A percentile compares a stretch with the other conserved stretches of the same genome.
phyloP scores from a whole-genome alignment of 2,113 vertebrate genomes.

The Larimichthys crocea region DNA sequence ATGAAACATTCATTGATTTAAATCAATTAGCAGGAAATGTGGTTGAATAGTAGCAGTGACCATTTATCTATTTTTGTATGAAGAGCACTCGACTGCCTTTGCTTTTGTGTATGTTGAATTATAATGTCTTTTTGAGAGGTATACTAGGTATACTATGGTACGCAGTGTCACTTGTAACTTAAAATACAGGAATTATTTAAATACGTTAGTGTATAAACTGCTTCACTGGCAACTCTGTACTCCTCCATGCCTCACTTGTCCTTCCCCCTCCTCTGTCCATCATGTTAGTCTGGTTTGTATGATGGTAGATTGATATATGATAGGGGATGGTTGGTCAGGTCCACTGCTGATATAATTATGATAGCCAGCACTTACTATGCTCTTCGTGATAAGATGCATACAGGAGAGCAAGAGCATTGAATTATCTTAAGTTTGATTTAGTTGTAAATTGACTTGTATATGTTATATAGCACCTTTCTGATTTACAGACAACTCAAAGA shows the following conservation, averaged over 20 bases:
- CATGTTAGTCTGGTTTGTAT: not conserved
- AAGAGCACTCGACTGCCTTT: not conserved
- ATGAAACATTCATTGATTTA: not conserved
- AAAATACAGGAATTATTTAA: not conserved
- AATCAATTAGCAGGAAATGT: not conserved
- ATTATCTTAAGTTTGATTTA: not conserved
- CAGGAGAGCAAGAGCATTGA: not conserved
- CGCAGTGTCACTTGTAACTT: not conserved
- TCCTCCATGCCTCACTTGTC: not conserved
- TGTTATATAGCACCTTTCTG: too few relatives aligned
- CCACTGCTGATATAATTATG: not conserved
- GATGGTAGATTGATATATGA: not conserved
- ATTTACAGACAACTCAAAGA: too few relatives aligned
- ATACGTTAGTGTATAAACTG: not conserved
- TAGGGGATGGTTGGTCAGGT: not conserved
- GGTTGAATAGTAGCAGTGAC: not conserved
- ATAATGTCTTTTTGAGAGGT: not conserved
- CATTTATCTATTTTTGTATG: not conserved
- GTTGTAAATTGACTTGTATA: too few relatives aligned
- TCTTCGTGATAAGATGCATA: not conserved
- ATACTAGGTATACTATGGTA: not conserved
- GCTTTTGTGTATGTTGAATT: constrained; percentile 4
- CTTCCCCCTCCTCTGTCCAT: not conserved
- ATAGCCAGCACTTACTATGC: not conserved
- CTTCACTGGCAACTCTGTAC: not conserved